phyloP scores from a whole-genome alignment of 2,888 invertebrate species.

The Trissoscelio sp. region DNA sequence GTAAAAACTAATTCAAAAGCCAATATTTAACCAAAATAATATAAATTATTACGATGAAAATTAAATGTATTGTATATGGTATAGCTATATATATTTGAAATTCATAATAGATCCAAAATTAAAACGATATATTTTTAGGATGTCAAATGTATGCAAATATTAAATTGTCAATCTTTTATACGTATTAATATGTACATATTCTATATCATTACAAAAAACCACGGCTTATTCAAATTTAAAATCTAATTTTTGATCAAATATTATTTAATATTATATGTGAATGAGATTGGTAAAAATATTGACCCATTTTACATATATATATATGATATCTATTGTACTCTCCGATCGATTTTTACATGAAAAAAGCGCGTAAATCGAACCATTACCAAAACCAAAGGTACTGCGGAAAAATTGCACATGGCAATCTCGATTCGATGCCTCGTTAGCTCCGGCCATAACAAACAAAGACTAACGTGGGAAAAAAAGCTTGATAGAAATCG shows the following conservation, averaged over 20 bases:
- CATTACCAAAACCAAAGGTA: constrained; percentile 51
- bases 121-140: no score
- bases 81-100: no score
- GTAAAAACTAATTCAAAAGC: no score
- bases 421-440: constrained; percentile 65
- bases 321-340: constrained; percentile 43
- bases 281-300: constrained; percentile 23
- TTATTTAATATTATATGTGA: constrained; percentile 4
- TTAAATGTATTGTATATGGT: no score
- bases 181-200: no score
- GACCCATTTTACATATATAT: constrained; percentile 27
- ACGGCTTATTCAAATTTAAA: constrained; percentile 4
- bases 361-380: constrained; percentile 49
- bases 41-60: no score
- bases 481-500: constrained; percentile 67
- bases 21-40: no score
- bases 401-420: constrained; percentile 48
- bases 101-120: no score
- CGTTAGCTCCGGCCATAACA: constrained; percentile 64
- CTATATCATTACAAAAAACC: no score
- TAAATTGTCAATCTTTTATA: no score
- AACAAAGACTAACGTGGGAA: constrained; percentile 67
- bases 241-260: constrained; percentile 30
- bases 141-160: background rate
- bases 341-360: constrained; percentile 31